These are phyloP conservation scores for Muscicapa comitata DNA, from an alignment of 2,797 vertebrate species.

Conservation along the genomic window DNA sequence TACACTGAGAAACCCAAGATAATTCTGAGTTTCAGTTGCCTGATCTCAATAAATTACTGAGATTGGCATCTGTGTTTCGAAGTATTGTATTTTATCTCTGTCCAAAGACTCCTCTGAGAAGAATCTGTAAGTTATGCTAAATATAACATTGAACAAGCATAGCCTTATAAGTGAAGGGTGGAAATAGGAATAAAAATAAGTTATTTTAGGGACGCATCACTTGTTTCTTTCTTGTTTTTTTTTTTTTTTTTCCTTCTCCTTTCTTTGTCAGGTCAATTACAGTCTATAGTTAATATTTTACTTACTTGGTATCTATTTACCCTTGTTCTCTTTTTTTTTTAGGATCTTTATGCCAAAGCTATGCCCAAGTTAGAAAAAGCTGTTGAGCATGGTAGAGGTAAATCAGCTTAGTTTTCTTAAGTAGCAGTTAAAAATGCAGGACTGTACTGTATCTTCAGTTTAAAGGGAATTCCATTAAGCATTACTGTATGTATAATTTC, in stretches of 20 bases:
- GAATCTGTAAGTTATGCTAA: background rate
- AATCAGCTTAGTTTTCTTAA: constrained; percentile 59
- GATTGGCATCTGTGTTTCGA: background rate
- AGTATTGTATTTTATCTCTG: background rate
- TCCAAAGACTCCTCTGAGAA: background rate
- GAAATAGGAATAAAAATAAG: background rate
- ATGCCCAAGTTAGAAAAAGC: constrained; percentile 80
- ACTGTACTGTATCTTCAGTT: background rate
- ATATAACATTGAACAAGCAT: background rate
- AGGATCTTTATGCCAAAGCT: constrained; percentile 80
- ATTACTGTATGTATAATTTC: background rate
- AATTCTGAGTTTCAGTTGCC: background rate
- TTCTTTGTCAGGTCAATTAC: background rate
- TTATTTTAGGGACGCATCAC: background rate
- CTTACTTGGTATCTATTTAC: constrained; percentile 18
- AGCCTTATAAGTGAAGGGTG: background rate
- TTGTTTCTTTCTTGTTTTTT: background rate
- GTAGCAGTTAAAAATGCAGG: background rate
- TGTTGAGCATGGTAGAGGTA: constrained; percentile 80
- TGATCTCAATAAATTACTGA: background rate
- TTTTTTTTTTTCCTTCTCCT: background rate
- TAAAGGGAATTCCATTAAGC: background rate
- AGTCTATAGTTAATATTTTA: background rate
- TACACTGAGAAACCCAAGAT: background rate
- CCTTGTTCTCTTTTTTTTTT: background rate